phyloP scores from a whole-genome alignment of 2,888 invertebrate species.

The Lycocerus yunnanus region DNA sequence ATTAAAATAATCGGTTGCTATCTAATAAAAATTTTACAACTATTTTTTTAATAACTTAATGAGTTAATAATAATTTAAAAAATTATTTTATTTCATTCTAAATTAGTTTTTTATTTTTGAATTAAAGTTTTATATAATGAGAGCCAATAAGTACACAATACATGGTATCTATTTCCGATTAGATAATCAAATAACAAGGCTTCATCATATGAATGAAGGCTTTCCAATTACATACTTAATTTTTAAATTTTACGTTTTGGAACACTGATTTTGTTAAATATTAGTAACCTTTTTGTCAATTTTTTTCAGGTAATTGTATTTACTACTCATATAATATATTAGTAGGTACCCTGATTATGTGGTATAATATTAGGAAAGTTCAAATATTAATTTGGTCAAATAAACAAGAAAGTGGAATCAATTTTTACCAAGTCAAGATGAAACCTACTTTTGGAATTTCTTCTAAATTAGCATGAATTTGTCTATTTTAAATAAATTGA shows the following conservation, averaged over 20 bases:
- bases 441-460: background rate
- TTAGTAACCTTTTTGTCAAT: background rate
- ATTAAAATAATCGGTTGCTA: background rate
- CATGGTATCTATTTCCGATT: background rate
- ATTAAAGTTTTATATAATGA: background rate
- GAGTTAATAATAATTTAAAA: background rate
- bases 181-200: conserved; percentile 3
- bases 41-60: background rate
- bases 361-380: background rate
- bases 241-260: background rate
- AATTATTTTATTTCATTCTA: background rate
- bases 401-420: background rate
- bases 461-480: background rate
- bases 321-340: too few species aligned
- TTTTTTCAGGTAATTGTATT: background rate
- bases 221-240: conserved; percentile 1
- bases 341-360: background rate
- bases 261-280: background rate
- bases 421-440: background rate
- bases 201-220: background rate
- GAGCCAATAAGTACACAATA: background rate
- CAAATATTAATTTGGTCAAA: background rate
- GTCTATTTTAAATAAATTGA: too few species aligned
- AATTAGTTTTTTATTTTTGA: conserved; percentile 1
- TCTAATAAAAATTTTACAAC: background rate